Evolutionary conservation across 2,888 invertebrate genomes (phyloP).

Genomic region (Ophioninae sp.): DNA sequence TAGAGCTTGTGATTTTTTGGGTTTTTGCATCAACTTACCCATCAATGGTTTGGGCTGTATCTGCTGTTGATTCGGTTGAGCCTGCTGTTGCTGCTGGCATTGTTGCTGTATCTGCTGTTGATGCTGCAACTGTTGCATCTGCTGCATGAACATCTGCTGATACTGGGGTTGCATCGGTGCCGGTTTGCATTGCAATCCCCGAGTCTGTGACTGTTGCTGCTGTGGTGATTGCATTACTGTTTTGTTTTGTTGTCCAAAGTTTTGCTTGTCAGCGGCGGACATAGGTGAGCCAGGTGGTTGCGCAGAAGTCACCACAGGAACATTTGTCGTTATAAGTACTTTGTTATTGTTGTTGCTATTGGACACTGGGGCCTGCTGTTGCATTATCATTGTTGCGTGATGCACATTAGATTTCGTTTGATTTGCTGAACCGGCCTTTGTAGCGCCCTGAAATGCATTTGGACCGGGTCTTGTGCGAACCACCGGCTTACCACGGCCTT

Average conservation of each 20-base stretch:
- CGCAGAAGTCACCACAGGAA: constrained; percentile 73
- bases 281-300: constrained; percentile 83
- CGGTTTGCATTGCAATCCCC: constrained; percentile 73
- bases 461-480: constrained; percentile 88
- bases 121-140: constrained; percentile 76
- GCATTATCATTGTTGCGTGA: constrained; percentile 76
- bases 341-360: constrained; percentile 71
- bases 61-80: constrained; percentile 79
- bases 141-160: constrained; percentile 70
- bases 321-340: constrained; percentile 71
- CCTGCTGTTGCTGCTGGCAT: constrained; percentile 64
- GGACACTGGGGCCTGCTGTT: constrained; percentile 71
- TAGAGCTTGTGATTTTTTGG: neutral
- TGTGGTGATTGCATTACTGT: constrained; percentile 80
- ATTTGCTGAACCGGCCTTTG: constrained; percentile 89
- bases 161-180: constrained; percentile 68
- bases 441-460: constrained; percentile 80
- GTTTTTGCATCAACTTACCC: constrained; percentile 76
- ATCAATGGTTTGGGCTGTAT: constrained; percentile 84
- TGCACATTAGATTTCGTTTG: constrained; percentile 82
- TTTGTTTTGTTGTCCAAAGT: constrained; percentile 80
- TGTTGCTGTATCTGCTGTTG: constrained; percentile 72
- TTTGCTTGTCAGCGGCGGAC: constrained; percentile 83
- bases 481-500: constrained; percentile 88
- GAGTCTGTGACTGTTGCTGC: constrained; percentile 77